Evolutionary conservation across 2,113 vertebrate genomes (phyloP).

Genomic region (Hemiscyllium ocellatum): DNA sequence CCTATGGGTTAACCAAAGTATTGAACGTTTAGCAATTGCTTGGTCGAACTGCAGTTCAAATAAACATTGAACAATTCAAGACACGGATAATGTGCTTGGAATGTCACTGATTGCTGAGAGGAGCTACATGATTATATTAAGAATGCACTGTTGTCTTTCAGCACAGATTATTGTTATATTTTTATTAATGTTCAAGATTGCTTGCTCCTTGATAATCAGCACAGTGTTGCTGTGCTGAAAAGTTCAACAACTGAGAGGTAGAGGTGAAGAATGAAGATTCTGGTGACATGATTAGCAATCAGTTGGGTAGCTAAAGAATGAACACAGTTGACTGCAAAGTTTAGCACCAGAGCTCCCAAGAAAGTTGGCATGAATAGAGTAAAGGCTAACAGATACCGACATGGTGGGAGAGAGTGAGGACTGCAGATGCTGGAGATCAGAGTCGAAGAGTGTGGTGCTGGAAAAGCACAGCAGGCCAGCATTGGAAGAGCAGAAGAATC

Average conservation of each 20-base stretch:
- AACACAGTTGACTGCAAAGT: background rate
- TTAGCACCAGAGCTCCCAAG: background rate
- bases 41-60: background rate
- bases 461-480: no score
- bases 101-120: background rate
- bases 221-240: background rate
- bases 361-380: background rate
- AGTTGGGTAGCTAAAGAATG: background rate
- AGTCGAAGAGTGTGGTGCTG: no score
- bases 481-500: no score
- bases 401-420: no score
- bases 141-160: background rate
- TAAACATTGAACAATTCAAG: slow-evolving; percentile 1
- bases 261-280: background rate
- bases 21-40: background rate
- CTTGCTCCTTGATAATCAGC: background rate
- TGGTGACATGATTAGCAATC: background rate
- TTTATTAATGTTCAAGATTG: background rate
- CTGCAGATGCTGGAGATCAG: no score
- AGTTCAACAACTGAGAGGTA: background rate
- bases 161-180: background rate
- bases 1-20: background rate
- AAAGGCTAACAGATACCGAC: no score
- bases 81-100: background rate
- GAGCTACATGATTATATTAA: background rate